A percentile compares a stretch with the other conserved stretches of the same genome.
Conservation (phyloP, 64 coral and sea anemone genomes). For the Montipora capricornis region DNA sequence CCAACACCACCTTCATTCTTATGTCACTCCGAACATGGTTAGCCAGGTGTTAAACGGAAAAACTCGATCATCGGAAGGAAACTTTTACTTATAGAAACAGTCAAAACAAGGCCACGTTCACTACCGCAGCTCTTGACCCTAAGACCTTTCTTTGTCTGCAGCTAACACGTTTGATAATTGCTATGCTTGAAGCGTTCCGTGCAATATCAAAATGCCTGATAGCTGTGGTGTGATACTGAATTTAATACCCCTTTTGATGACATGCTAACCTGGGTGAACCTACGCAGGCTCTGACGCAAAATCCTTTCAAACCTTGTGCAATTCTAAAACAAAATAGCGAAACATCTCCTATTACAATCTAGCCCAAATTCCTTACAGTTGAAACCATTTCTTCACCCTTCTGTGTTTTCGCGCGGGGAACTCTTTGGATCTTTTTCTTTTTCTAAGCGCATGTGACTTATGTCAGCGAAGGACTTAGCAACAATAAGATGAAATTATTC, state of each 20-base stretch:
- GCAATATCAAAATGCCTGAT: conserved; percentile 46
- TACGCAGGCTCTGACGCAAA: conserved; percentile 49
- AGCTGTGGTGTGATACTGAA: conserved; percentile 36
- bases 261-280: conserved; percentile 35
- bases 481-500: conserved; percentile 32
- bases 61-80: conserved; percentile 63
- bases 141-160: conserved; percentile 47
- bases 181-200: conserved; percentile 15
- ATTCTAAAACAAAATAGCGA: not conserved
- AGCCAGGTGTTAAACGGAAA: conserved; percentile 65
- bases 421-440: not conserved
- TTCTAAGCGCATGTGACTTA: conserved; percentile 1
- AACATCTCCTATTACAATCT: not conserved
- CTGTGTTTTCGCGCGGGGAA: not conserved
- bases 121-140: conserved; percentile 46
- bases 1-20: not conserved
- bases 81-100: conserved; percentile 57
- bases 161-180: conserved; percentile 59
- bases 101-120: conserved; percentile 25
- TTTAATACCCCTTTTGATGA: conserved; percentile 47
- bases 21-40: conserved; percentile 2
- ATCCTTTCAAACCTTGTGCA: conserved; percentile 8
- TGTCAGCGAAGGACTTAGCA: conserved; percentile 16
- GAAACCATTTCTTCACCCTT: not conserved
- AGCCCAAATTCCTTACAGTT: not conserved